Evolutionary conservation across 2,113 vertebrate species (phyloP), one percentile per base, ranked within the genome.

Genomic region (Sigmodon hispidus): DNA sequence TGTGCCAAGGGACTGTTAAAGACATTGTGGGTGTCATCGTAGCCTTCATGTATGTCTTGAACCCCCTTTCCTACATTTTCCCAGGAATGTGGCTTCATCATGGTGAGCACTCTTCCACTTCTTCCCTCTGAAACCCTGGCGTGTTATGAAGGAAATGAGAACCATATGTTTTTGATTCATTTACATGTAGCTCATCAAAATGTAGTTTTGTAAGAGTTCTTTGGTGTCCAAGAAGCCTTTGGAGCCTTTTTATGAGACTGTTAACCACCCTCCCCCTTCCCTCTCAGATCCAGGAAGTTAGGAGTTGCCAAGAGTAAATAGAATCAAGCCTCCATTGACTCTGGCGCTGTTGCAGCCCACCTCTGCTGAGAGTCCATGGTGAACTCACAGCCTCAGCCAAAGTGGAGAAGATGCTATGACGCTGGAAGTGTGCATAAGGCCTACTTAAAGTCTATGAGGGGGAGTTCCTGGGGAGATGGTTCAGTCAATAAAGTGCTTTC

Each of bases 111-210:
- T 70, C 89, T 93, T 55, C 93, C 88, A 75, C 85, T 90, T 90
- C 97, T 87, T 80, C 70, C 0, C 87, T 83, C 91, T 70, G 70
- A 90, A 96, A 73, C 96, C 87, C 93, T 93, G 94, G 96, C 63
- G 89, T 94, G 48, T 96, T 95, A 45, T 5, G 92, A 94, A 95
- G 96, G 96, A 97, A 97, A 97, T 91, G 94, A 89, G 89, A 92
- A 63, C 95, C 97, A 96, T 97, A 79, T 97, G 97, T 97, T 97
- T 96, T 94, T 95, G 94, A 93, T 97, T 97, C 96, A 96, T 97
- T 95, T 97, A 96, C 97, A 96, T 96, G 96, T 88, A 97, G 89
- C 97, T 97, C 97, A 97, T 97, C 96, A 97, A 97, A 96, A 97
- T 91, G 93, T 96, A 97, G 97, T 97, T 97, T 97, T 96, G 95